Evolutionary conservation across 2,888 invertebrate genomes (phyloP), one percentile per base, ranked within the genome.

Genomic region (Lasioglossum villosulum): DNA sequence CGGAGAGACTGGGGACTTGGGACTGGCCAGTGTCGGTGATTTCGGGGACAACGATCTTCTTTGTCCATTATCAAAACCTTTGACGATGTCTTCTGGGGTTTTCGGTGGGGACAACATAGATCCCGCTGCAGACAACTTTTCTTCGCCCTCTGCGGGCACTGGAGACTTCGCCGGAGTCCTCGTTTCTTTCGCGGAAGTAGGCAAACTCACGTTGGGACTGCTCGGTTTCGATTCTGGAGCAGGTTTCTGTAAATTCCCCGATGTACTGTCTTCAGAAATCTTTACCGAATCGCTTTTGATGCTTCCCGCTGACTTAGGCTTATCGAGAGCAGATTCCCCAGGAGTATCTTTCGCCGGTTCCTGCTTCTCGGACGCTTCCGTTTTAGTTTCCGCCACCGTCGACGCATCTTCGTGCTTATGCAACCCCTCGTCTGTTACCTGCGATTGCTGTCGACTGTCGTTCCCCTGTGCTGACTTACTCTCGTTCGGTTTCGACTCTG

Each of bases 31-130:
- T 0, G 91, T 89, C 19, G 88, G 80, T 8, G 87, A 86, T 80
- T 83, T 86, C 4, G 90, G 83, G 2, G 91, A 92, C 37, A 94
- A 82, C 0, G 94, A 94, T 80, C 93, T 92, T 45, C 88, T 87
- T 30, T 92, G 89, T 0, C 94, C 94, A 80, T 95, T 92, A 76
- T 95, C 95, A 80, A 92, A 94, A 0, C 95, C 94, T 74, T 92
- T 91, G 3, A 94, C 91, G 39, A 89, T 88, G 1, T 89, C 90
- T 0, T 82, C 81, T 0, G 91, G 87, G 0, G 92, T 89, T n/a
- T 71, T 80, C 0, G 86, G 80, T 0, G 85, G 72, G 4, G 78
- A 68, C 0, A 73, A 63, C 14, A 76, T 39, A 0, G 88, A 88
- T 14, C 73, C 90, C 3, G 90, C 81, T 0, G 81, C 74, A 14